Percentiles rank a stretch among this genome's conserved stretches.
These are phyloP conservation scores for Ectropis grisescens DNA, from an alignment of 1,140 invertebrate genomes.

Conservation along the genomic window DNA sequence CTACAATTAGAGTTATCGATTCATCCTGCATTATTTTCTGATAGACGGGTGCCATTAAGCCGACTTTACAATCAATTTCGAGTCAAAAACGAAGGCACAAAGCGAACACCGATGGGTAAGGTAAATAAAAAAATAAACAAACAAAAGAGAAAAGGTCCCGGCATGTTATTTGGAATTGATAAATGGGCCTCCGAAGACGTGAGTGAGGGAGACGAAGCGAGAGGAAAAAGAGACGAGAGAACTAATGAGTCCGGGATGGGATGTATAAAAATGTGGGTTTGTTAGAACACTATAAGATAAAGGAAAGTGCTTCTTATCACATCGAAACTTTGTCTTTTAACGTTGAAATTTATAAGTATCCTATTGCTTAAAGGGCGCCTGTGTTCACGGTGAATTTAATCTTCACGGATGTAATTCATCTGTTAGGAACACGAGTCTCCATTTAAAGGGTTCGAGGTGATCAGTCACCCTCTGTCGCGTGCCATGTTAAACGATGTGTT, in stretches of 20 bases:
- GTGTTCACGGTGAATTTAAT: conserved; percentile 29
- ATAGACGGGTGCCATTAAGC: conserved; percentile 48
- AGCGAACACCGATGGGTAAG: conserved; percentile 52
- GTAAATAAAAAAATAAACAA: conserved; percentile 65
- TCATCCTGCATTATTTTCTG: conserved; percentile 36
- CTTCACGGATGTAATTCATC: conserved; percentile 32
- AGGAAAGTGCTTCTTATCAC: conserved; percentile 50
- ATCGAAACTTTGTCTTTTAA: conserved; percentile 27
- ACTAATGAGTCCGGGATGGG: conserved; percentile 49
- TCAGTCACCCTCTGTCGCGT: conserved; percentile 34
- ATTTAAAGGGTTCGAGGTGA: conserved; percentile 16
- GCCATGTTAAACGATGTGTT: conserved; percentile 24
- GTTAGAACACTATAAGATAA: conserved; percentile 47
- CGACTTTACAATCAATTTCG: conserved; percentile 64
- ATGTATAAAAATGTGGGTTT: conserved; percentile 37
- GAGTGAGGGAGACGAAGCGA: conserved; percentile 40
- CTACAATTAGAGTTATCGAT: conserved; percentile 55
- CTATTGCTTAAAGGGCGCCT: conserved; percentile 14
- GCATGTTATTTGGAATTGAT: conserved; percentile 67
- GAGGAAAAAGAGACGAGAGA: conserved; percentile 32
- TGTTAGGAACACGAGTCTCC: conserved; percentile 22
- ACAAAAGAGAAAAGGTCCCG: conserved; percentile 53
- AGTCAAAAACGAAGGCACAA: conserved; percentile 42
- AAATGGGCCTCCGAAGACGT: conserved; percentile 59
- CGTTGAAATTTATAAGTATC: conserved; percentile 22